Evolutionary conservation across 2,888 invertebrate species (phyloP).

Genomic region (Dryococelus australis): DNA sequence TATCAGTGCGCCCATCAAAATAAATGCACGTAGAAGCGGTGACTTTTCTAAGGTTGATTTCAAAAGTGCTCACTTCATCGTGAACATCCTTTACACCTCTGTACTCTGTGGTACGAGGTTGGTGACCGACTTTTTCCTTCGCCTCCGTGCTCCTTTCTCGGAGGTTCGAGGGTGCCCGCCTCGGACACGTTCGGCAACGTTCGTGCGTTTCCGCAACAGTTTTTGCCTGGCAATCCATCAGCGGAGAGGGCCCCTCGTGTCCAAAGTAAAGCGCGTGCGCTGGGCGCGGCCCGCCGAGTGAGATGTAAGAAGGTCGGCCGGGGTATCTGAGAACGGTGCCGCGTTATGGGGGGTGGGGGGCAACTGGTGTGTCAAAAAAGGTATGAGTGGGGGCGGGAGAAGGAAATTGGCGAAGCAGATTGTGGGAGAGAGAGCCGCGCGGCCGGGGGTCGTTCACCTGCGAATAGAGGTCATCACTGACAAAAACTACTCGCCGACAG

Average conservation of each 20-base stretch:
- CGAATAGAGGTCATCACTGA: background rate
- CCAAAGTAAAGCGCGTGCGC: background rate
- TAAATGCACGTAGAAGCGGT: too few species aligned
- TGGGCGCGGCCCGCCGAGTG: background rate
- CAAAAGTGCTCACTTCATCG: too few species aligned
- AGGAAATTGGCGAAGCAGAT: background rate
- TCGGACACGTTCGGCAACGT: background rate
- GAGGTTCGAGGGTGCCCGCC: too few species aligned
- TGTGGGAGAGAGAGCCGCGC: background rate
- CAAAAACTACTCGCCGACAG: background rate
- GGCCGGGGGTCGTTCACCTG: constrained; percentile 9
- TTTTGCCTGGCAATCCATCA: background rate
- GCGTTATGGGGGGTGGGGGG: background rate
- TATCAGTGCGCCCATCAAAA: too few species aligned
- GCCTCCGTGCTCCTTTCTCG: too few species aligned
- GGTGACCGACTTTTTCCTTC: too few species aligned
- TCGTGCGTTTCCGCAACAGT: background rate
- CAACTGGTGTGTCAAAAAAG: background rate
- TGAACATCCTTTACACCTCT: too few species aligned
- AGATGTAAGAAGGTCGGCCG: too few species aligned
- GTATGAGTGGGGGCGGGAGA: background rate
- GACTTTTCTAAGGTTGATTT: too few species aligned
- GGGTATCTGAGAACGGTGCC: too few species aligned
- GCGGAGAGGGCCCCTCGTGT: too few species aligned
- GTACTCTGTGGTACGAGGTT: too few species aligned